Evolutionary conservation across 2,888 invertebrate species (phyloP).

Genomic region (Tolmerus cingulatus): DNA sequence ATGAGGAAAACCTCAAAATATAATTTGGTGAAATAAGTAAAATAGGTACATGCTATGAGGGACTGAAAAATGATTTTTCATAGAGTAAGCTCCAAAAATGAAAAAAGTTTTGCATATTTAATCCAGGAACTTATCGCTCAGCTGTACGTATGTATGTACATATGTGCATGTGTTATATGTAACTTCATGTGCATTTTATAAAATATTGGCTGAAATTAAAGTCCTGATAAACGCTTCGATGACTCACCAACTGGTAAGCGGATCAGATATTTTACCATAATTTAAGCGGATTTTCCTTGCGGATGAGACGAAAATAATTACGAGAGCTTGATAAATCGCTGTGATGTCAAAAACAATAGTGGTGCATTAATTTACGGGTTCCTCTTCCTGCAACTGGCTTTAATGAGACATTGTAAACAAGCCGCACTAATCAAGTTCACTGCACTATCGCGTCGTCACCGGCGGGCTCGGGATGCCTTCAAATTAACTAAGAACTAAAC

Average conservation of each 20-base stretch:
- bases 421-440: background rate
- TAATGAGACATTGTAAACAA: slow-evolving; percentile 24
- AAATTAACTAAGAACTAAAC: background rate
- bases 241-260: background rate
- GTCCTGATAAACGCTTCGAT: background rate
- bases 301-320: background rate
- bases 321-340: background rate
- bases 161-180: too few species aligned
- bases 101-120: background rate
- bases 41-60: background rate
- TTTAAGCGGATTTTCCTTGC: background rate
- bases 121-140: background rate
- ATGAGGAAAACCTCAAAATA: too few species aligned
- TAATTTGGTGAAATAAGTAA: background rate
- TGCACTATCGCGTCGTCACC: background rate
- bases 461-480: background rate
- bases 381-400: background rate
- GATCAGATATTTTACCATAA: background rate
- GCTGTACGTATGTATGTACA: background rate
- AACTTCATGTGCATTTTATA: background rate
- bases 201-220: background rate
- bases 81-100: background rate
- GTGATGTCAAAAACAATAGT: slow-evolving; percentile 3
- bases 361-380: slow-evolving; percentile 3
- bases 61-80: background rate